Percentiles rank a stretch among this genome's conserved stretches.
phyloP scores from a whole-genome alignment of 2,113 vertebrate genomes.

The Brachyhypopomus gauderio region DNA sequence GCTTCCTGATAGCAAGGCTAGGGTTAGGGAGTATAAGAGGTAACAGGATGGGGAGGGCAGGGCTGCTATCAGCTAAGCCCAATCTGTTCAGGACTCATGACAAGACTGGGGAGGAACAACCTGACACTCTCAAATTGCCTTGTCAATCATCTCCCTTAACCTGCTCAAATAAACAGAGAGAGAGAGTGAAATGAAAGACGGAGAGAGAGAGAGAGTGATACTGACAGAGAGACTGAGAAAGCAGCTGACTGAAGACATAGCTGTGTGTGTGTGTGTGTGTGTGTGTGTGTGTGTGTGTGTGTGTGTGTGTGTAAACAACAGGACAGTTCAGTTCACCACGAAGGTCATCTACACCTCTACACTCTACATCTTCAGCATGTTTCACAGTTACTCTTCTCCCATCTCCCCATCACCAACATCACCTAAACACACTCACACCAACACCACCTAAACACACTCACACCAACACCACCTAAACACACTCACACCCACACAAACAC shows the following conservation, averaged over 20 bases:
- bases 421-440: not conserved
- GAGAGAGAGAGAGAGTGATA: conserved; percentile 41
- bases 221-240: not conserved
- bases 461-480: no score
- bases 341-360: not conserved
- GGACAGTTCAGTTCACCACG: not conserved
- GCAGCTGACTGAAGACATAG: not conserved
- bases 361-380: not conserved
- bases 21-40: not conserved
- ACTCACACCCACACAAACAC: no score
- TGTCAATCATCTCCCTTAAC: conserved; percentile 73
- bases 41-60: conserved; percentile 17
- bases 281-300: no score
- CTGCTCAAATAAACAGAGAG: conserved; percentile 52
- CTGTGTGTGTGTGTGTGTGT: not conserved
- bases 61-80: conserved; percentile 60
- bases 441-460: no score
- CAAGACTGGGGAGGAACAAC: conserved; percentile 66
- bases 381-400: no score
- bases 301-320: not conserved
- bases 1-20: conserved; percentile 13
- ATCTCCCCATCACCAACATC: no score
- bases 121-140: conserved; percentile 72
- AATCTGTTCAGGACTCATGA: conserved; percentile 68
- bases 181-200: conserved; percentile 50